Base-by-base conservation (phyloP, 1,140 invertebrate species). In the Achatina immaculata region DNA sequence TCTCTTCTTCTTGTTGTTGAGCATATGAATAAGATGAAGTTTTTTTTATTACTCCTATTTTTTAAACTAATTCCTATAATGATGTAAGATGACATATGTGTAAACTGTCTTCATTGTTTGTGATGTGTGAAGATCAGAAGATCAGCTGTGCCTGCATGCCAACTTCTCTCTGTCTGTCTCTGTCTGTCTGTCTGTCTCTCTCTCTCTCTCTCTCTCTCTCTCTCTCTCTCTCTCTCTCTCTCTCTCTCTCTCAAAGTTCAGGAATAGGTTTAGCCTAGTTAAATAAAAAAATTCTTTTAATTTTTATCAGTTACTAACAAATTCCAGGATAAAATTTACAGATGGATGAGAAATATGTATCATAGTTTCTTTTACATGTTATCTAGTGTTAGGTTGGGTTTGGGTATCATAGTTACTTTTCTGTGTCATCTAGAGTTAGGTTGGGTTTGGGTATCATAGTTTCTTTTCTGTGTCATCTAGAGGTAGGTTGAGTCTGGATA, bases 121-220 rank as follows among this genome's bases (percentile, higher is more conserved):
- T 77, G 24, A 38, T 21, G 31, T 21, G n/a, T 34, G 45, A 9
- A 48, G 6, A 6, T n/a, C 36, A 16, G 55, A 16, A 48, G 7
- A 19, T 34, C 34, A 14, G 11, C 45, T 55, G 9, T 75, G 16
- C 40, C 73, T 75, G n/a, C 51, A 40, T 55, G 16, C 28, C 45
- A 48, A n/a, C n/a, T 38, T 75, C 73, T 75, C 40, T 55, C 73
- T 75, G n/a, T 75, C 73, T 75, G n/a, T 55, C 45, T 75, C 45
- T 45, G n/a, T 75, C 73, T 75, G 16, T 31, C 43, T 28, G 7
- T 48, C 28, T 31, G n/a, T 45, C 24, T 38, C 51, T n/a, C 36
- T 43, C 38, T 75, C 40, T n/a, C 73, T 51, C 36, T 43, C 48
- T 45, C 16, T n/a, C 45, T 38, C 45, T 7, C 48, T 28, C 28